These are phyloP conservation scores for Peromyscus attwateri DNA, from an alignment of 2,797 vertebrate genomes.

Conservation along the genomic window DNA sequence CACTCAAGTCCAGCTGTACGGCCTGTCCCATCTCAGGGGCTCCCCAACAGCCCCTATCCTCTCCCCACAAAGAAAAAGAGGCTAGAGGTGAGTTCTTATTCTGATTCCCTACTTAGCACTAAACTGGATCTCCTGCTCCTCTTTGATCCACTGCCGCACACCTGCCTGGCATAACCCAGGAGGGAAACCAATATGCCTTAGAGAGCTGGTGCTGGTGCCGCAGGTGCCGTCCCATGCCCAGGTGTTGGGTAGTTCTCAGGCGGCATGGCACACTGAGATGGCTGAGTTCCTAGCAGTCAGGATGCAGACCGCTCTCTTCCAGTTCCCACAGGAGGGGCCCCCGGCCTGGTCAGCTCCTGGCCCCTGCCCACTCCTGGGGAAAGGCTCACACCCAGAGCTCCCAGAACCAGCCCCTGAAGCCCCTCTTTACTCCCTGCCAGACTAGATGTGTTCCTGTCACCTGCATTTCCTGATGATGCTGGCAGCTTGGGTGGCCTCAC, in stretches of 20 bases:
- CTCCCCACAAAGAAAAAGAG: not conserved
- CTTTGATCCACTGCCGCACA: not conserved
- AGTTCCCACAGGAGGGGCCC: fast-evolving
- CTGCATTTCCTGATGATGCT: not conserved
- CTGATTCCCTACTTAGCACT: not conserved
- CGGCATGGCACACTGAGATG: fast-evolving
- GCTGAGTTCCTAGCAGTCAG: fast-evolving
- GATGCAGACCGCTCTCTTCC: not conserved
- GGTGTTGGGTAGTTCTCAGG: not conserved
- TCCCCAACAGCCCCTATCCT: fast-evolving
- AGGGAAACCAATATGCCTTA: not conserved
- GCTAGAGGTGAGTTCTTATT: not conserved
- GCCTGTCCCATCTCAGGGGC: fast-evolving
- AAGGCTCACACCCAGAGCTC: not conserved
- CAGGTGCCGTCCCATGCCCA: not conserved
- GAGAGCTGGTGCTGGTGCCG: fast-evolving
- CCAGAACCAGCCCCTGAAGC: not conserved
- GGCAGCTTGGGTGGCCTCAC: too few relatives aligned
- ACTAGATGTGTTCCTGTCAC: not conserved
- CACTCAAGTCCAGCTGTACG: fast-evolving
- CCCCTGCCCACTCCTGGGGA: not conserved
- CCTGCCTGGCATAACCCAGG: fast-evolving
- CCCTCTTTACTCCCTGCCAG: not conserved
- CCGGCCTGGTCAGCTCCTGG: not conserved
- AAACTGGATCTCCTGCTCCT: not conserved